Percentiles rank a stretch among this genome's conserved stretches.
Evolutionary conservation across 1,140 invertebrate genomes (phyloP).

Genomic region (Ceratina australensis): DNA sequence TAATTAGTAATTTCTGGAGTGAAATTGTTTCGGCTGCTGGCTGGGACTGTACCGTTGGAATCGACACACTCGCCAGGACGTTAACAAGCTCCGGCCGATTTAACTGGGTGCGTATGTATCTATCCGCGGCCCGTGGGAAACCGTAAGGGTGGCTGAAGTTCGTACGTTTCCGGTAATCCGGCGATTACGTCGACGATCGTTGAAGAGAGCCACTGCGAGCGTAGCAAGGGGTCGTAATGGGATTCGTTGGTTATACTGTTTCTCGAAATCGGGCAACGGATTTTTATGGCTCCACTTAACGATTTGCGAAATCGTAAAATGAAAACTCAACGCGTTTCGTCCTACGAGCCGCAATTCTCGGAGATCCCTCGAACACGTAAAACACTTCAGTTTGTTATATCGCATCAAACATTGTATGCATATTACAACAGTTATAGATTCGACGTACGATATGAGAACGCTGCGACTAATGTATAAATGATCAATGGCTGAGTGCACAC

Average conservation of each 20-base stretch:
- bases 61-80: conserved; percentile 22
- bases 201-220: not conserved
- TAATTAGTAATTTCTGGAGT: too few relatives aligned
- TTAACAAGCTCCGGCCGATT: conserved; percentile 28
- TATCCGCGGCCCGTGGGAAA: conserved; percentile 30
- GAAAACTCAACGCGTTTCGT: too few relatives aligned
- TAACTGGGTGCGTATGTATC: conserved; percentile 5
- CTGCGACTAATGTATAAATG: too few relatives aligned
- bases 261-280: not conserved
- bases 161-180: conserved; percentile 23
- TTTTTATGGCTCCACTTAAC: too few relatives aligned
- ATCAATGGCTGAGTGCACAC: too few relatives aligned
- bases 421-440: too few relatives aligned
- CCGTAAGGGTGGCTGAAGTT: conserved; percentile 23
- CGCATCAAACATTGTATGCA: too few relatives aligned
- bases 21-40: too few relatives aligned
- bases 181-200: conserved; percentile 17
- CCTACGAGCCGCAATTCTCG: too few relatives aligned
- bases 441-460: too few relatives aligned
- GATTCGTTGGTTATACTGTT: not conserved
- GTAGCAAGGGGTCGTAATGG: not conserved
- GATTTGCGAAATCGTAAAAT: not conserved
- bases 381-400: too few relatives aligned
- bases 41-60: conserved; percentile 9
- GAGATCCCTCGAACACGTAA: too few relatives aligned